Evolutionary conservation across 1,140 invertebrate species (phyloP).

Genomic region (Trichoplusia ni): DNA sequence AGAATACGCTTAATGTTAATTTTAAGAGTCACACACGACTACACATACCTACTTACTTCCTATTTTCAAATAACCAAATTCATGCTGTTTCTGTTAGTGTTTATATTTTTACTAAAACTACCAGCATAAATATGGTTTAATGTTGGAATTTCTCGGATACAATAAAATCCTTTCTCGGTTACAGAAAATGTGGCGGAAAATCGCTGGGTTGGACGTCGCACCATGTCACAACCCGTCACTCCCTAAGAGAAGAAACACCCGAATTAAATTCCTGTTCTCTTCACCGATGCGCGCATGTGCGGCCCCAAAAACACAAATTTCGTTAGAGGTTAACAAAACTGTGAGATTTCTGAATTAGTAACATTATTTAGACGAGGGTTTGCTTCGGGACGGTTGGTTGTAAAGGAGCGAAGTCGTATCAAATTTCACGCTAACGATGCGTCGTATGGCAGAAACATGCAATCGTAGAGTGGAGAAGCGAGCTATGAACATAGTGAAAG

Average conservation of each 20-base stretch:
- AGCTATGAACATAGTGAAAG: constrained; percentile 63
- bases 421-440: constrained; percentile 33
- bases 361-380: constrained; percentile 41
- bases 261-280: constrained; percentile 69
- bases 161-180: constrained; percentile 45
- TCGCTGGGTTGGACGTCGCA: constrained; percentile 46
- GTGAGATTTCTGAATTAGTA: constrained; percentile 46
- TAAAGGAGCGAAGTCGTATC: constrained; percentile 34
- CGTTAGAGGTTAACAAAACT: constrained; percentile 47
- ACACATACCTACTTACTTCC: too few relatives aligned
- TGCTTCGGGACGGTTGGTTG: constrained; percentile 15
- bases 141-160: constrained; percentile 30
- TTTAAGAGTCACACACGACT: too few relatives aligned
- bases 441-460: constrained; percentile 48
- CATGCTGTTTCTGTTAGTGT: too few relatives aligned
- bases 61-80: too few relatives aligned
- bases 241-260: constrained; percentile 51
- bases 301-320: constrained; percentile 45
- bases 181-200: constrained; percentile 53
- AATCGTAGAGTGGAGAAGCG: constrained; percentile 61
- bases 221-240: constrained; percentile 61
- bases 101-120: not conserved
- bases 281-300: constrained; percentile 40
- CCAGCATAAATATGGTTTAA: not conserved
- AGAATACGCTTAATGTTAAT: too few relatives aligned